Evolutionary conservation across 2,113 vertebrate species (phyloP).

Genomic region (Zapus hudsonius): DNA sequence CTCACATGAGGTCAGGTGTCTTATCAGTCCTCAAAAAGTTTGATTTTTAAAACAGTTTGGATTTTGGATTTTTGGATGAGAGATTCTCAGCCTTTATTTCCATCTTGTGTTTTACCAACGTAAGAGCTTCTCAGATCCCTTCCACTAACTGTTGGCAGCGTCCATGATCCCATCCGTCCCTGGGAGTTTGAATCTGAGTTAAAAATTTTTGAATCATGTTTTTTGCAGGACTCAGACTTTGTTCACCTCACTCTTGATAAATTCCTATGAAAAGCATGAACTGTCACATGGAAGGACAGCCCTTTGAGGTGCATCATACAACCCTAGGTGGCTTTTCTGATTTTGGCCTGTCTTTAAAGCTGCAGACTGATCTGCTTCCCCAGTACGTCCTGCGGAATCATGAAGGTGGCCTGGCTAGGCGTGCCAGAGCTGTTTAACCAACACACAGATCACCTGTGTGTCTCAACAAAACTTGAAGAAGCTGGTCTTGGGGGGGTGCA

Average conservation of each 20-base stretch:
- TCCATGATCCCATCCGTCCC: slow-evolving; percentile 66
- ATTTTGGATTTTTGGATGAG: neutral
- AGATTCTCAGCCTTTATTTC: neutral
- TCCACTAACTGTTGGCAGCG: slow-evolving; percentile 58
- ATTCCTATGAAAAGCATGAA: slow-evolving; percentile 62
- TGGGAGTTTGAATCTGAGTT: slow-evolving; percentile 74
- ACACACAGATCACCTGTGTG: neutral
- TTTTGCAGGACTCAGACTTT: slow-evolving; percentile 58
- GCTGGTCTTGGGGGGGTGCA: neutral
- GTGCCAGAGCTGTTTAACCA: slow-evolving; percentile 9
- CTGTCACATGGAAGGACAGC: slow-evolving; percentile 52
- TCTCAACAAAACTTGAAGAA: slow-evolving; percentile 26
- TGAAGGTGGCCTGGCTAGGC: neutral
- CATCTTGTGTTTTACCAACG: slow-evolving; percentile 66
- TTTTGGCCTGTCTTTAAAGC: slow-evolving; percentile 35
- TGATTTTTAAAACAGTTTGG: neutral
- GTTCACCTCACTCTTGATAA: slow-evolving; percentile 69
- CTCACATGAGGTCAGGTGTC: neutral
- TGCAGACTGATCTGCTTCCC: slow-evolving; percentile 11
- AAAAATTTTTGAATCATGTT: slow-evolving; percentile 69
- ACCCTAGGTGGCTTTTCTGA: slow-evolving; percentile 34
- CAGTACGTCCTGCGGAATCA: neutral
- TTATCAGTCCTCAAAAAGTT: neutral
- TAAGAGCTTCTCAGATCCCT: slow-evolving; percentile 63
- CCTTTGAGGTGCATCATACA: neutral